Conservation (phyloP, 2,113 vertebrate genomes). For the Eonycteris spelaea region DNA sequence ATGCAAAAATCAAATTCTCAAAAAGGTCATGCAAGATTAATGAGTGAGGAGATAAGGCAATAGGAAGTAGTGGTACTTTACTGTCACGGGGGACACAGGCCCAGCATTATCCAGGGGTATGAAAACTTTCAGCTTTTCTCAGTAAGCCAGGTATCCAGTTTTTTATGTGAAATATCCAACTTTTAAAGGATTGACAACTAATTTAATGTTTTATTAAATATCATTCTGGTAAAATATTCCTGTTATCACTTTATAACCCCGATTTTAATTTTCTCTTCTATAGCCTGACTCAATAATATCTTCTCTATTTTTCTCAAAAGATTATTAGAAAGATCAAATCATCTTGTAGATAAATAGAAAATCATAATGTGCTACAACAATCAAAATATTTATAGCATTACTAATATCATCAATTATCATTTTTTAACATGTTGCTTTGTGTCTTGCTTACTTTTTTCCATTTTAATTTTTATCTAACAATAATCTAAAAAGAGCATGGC, state of each 20-base stretch:
- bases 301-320: neutral
- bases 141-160: neutral
- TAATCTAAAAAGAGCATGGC: neutral
- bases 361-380: neutral
- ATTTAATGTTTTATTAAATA: conserved; percentile 24
- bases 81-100: rapidly evolving
- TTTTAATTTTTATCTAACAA: neutral
- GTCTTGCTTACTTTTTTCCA: neutral
- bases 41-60: neutral
- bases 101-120: neutral
- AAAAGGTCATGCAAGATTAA: neutral
- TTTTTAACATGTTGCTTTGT: neutral
- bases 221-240: neutral
- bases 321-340: neutral
- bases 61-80: neutral
- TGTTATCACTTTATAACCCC: neutral
- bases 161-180: neutral
- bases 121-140: neutral
- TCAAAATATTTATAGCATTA: neutral
- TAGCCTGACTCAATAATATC: neutral
- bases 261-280: neutral
- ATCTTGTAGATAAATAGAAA: neutral
- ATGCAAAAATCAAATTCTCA: neutral
- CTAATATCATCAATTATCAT: neutral
- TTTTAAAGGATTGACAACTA: neutral